Evolutionary conservation across 2,888 invertebrate species (phyloP), one percentile per base, ranked within the genome.

Genomic region (Leucoptera coffeella): DNA sequence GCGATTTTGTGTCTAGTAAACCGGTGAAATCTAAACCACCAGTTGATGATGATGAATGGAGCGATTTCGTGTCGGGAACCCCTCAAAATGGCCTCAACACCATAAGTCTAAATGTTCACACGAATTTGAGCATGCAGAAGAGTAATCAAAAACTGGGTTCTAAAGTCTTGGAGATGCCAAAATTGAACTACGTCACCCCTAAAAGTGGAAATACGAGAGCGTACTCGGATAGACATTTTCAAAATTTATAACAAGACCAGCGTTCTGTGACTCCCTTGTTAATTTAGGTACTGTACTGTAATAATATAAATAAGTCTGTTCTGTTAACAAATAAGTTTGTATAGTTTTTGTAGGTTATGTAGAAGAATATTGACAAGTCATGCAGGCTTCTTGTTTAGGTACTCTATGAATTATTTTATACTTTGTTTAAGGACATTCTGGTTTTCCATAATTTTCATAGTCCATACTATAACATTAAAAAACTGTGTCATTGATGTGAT

Each of bases 1-100:
- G 75, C 2, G 78, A 78, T 34, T 78, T 77, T 41, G 73, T 78
- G 12, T 77, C 72, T 1, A 67, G 61, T 12, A 60, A 54, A 32
- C 65, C 69, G 2, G 58, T 51, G 37, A 48, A 40, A 28, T 54
- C 50, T 30, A 41, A 43, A 28, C 26, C 41, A 3, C 55, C 56
- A 32, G 45, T 39, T 1, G 71, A 71, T 28, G 65, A 64, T 26
- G 72, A 71, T 28, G 71, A 71, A 39, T 72, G 72, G 72, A 62
- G 64, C 17, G 71, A 72, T 29, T 72, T 71, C 33, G 61, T 71
- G 19, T 69, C 69, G 3, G 69, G 64, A 35, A 52, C 69, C 34
- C 53, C 64, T 2, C 57, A 54, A 34, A 69, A 67, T 31, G 67
- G 67, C 13, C 43, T 69, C 30, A 67, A 61, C 36, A 69, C 69